A percentile compares a stretch with the other conserved stretches of the same genome.
phyloP scores from a whole-genome alignment of 2,113 vertebrate species.

The Tonatia bakeri region DNA sequence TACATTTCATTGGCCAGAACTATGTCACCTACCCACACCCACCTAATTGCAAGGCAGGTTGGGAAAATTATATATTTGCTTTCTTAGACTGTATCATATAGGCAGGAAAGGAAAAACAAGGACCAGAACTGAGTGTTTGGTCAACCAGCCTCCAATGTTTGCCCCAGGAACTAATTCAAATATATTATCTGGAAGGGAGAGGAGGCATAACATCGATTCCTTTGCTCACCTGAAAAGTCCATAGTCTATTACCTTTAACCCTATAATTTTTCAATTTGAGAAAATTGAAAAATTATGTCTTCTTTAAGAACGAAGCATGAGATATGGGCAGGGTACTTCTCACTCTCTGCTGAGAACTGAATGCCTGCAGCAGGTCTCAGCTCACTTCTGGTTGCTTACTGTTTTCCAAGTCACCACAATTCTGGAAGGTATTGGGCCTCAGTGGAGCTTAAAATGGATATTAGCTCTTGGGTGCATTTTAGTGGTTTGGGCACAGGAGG shows the following conservation, averaged over 20 bases:
- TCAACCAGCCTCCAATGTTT: not conserved
- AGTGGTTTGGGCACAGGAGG: constrained; percentile 25
- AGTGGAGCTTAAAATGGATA: constrained; percentile 17
- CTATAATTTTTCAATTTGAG: not conserved
- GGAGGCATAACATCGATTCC: not conserved
- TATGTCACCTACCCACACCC: not conserved
- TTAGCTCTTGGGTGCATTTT: constrained; percentile 50
- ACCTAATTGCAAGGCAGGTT: not conserved
- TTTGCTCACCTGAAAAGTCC: not conserved
- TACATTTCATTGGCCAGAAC: not conserved
- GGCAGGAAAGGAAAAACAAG: not conserved
- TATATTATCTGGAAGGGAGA: not conserved
- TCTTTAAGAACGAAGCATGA: not conserved
- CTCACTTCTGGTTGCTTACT: not conserved
- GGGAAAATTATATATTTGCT: not conserved
- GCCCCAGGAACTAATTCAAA: not conserved
- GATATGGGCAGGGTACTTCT: not conserved
- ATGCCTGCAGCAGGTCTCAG: not conserved
- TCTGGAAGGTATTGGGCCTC: not conserved
- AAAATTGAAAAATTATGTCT: not conserved
- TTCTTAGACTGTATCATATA: not conserved
- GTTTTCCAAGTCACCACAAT: not conserved
- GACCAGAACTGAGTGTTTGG: not conserved
- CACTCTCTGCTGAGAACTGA: not conserved
- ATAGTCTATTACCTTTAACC: no score